These are phyloP conservation scores for Festucalex cinctus DNA, from an alignment of 2,113 vertebrate species.

Conservation along the genomic window DNA sequence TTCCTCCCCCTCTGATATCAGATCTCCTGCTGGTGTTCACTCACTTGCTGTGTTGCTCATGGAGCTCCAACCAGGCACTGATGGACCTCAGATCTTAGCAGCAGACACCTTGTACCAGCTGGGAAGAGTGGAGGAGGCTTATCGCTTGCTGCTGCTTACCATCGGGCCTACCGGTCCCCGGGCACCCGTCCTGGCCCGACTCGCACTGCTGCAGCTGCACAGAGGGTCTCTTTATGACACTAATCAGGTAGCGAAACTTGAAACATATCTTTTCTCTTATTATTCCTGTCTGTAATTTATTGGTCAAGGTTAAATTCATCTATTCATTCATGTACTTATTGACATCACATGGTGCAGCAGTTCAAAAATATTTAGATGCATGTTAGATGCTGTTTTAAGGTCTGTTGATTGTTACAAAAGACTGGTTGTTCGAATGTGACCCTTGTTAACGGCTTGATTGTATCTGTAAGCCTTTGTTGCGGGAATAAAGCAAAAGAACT, in stretches of 20 bases:
- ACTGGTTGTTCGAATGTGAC: too few relatives aligned
- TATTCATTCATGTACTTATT: background rate
- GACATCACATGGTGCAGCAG: background rate
- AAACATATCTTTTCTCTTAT: background rate
- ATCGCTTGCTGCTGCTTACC: slow-evolving; percentile 77
- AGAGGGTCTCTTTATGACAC: slow-evolving; percentile 84
- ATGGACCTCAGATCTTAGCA: slow-evolving; percentile 75
- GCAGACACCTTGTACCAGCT: slow-evolving; percentile 87
- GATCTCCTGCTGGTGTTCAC: slow-evolving; percentile 80
- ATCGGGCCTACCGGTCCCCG: slow-evolving; percentile 70
- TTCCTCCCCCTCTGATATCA: slow-evolving; percentile 26
- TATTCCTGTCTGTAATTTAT: background rate
- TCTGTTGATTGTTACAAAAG: too few relatives aligned
- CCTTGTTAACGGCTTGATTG: too few relatives aligned
- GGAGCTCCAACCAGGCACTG: slow-evolving; percentile 78
- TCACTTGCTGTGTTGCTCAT: slow-evolving; percentile 80
- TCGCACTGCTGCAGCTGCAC: slow-evolving; percentile 84
- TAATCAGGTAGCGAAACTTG: slow-evolving; percentile 76
- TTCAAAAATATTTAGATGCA: background rate
- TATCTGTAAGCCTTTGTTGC: too few relatives aligned
- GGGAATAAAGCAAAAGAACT: too few relatives aligned
- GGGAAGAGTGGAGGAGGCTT: slow-evolving; percentile 80
- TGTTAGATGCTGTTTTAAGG: background rate
- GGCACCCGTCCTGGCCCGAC: slow-evolving; percentile 78
- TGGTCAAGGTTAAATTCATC: background rate